Percentiles rank a stretch among this genome's conserved stretches.
Conservation (phyloP, 2,888 invertebrate species). For the Hyposoter didymator region DNA sequence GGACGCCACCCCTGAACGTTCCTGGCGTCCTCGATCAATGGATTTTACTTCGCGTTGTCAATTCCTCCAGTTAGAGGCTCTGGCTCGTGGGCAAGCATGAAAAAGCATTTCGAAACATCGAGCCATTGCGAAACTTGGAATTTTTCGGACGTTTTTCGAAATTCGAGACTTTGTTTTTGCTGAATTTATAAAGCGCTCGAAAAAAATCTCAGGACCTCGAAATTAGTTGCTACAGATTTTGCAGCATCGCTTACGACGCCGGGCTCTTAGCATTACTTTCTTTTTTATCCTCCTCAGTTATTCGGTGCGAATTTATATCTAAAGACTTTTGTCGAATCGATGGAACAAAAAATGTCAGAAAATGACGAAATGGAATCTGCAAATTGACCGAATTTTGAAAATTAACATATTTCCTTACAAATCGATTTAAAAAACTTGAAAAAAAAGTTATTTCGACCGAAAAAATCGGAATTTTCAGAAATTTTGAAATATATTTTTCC, state of each 20-base stretch:
- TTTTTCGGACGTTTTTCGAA: no score
- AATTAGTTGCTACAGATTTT: neutral
- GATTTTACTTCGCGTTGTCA: constrained; percentile 65
- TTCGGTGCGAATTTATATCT: neutral
- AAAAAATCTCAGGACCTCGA: neutral
- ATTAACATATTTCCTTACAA: neutral
- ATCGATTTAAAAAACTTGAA: neutral
- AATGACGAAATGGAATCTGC: neutral
- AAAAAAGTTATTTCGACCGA: neutral
- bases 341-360: neutral
- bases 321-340: neutral
- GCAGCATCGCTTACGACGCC: no score
- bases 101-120: constrained; percentile 9
- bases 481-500: neutral
- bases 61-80: constrained; percentile 47
- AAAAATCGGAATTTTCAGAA: neutral
- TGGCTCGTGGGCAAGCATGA: constrained; percentile 35
- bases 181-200: neutral
- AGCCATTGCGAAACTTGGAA: no score
- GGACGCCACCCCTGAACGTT: constrained; percentile 76
- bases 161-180: neutral
- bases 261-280: neutral
- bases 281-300: neutral
- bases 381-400: neutral
- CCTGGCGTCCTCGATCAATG: constrained; percentile 77